Conservation (phyloP, 2,888 invertebrate genomes). For the Hartigia nigra region DNA sequence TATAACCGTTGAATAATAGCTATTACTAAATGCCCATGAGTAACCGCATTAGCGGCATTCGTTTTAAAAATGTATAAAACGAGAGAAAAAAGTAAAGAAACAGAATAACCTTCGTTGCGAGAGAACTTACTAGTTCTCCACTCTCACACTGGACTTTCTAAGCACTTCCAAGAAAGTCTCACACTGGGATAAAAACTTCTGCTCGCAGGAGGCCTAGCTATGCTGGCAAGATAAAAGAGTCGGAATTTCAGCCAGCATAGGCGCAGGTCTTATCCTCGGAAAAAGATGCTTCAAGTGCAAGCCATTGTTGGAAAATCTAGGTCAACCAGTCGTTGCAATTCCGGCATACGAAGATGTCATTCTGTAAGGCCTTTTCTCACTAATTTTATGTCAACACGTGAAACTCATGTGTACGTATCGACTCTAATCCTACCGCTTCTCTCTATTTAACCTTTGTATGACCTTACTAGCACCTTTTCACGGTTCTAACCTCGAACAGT, state of each 20-base stretch:
- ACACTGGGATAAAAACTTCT: neutral
- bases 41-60: neutral
- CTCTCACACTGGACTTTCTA: neutral
- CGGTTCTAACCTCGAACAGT: neutral
- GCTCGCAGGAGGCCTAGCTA: neutral
- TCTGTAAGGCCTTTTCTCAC: conserved; percentile 19
- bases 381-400: conserved; percentile 20
- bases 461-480: neutral
- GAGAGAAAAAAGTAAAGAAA: neutral
- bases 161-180: neutral
- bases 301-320: conserved; percentile 52
- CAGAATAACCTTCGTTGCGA: neutral
- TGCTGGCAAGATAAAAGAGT: neutral
- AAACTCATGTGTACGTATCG: neutral
- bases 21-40: neutral
- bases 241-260: neutral
- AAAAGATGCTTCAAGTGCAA: conserved; percentile 39
- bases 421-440: neutral
- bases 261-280: neutral
- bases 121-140: neutral
- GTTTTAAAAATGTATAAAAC: neutral
- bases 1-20: neutral
- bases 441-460: no score
- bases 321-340: conserved; percentile 34
- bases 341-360: neutral